Conservation (phyloP, 2,113 vertebrate genomes). For the Catharus bicknelli region DNA sequence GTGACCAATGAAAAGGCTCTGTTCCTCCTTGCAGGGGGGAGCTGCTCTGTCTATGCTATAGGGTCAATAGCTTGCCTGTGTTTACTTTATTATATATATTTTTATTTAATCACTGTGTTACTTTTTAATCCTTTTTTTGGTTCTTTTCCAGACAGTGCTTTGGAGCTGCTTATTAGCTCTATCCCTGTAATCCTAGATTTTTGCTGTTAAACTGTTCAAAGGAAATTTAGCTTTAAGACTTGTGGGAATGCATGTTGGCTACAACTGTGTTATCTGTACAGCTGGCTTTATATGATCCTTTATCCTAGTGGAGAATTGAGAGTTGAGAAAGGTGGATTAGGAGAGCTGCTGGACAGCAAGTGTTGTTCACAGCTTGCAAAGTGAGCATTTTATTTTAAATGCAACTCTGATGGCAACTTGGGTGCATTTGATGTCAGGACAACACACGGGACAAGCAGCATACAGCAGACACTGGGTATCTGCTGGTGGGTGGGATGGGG, state of each 20-base stretch:
- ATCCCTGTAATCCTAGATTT: slow-evolving; percentile 40
- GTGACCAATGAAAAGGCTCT: neutral
- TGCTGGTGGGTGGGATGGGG: neutral
- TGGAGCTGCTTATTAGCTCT: slow-evolving; percentile 27
- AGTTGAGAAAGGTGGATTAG: slow-evolving; percentile 33
- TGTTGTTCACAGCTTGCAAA: neutral
- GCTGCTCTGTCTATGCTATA: neutral
- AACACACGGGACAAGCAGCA: neutral
- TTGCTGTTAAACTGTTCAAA: slow-evolving; percentile 35
- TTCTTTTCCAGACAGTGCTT: slow-evolving; percentile 34
- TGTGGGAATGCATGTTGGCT: slow-evolving; percentile 20
- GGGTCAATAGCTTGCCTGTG: neutral
- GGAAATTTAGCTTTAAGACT: slow-evolving; percentile 27
- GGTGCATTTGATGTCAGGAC: neutral
- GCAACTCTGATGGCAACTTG: neutral
- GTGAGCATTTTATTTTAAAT: slow-evolving; percentile 18
- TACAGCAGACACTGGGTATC: neutral
- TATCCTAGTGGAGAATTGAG: slow-evolving; percentile 21
- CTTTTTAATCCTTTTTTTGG: slow-evolving; percentile 30
- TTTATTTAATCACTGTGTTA: neutral
- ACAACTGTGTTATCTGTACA: slow-evolving; percentile 4
- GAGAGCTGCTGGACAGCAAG: neutral
- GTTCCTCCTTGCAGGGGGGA: neutral
- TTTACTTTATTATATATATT: neutral
- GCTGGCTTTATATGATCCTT: slow-evolving; percentile 13